Evolutionary conservation across 2,797 vertebrate genomes (phyloP), one percentile per base, ranked within the genome.

Genomic region (Gymnoscopelus braueri): DNA sequence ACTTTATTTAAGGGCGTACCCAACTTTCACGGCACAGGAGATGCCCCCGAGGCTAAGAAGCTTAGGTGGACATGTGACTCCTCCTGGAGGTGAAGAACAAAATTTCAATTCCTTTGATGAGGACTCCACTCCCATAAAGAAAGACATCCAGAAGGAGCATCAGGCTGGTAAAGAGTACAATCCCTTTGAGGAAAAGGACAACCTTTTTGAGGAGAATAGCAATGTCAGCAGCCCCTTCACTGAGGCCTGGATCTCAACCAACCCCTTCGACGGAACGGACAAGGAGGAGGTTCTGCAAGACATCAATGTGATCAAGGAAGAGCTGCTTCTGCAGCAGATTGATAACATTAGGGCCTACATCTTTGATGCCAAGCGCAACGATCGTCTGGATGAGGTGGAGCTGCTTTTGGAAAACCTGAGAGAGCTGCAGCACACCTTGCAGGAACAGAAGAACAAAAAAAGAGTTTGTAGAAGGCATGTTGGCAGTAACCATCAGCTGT

Each of bases 291-390:
- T 88, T 35, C 70, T 90, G 2, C 92, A 90, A 0, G 86, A 91
- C 6, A 85, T 94, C 19, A 93, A 95, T 77, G 67, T 91, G 84
- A 99, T 99, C 5, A 98, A 99, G 65, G 97, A 99, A 70, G 98
- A 99, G 72, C 91, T 99, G 58, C 95, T 99, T 50, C 94, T 97
- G 24, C 98, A 99, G 88, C 98, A 99, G 94, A 99, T 99, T 1
- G 96, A 98, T 82, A 99, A 99, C 84, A 98, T 99, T 79, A 95
- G 97, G 72, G 98, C 98, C 0, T 99, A 97, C 70, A 97, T 98
- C 76, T 99, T 99, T 54, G 98, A 99, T n/a, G 98, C 98, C 77
- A 99, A 99, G 89, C 96, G 94, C 35, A 97, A 93, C 0, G 94
- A 96, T 0, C 95, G 98, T 3, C 87, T 95, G n/a, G 98, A 99